A percentile compares a stretch with the other conserved stretches of the same genome.
These are phyloP conservation scores for Poecilobothrus nobilitatus DNA, from an alignment of 2,888 invertebrate species.

Conservation along the genomic window DNA sequence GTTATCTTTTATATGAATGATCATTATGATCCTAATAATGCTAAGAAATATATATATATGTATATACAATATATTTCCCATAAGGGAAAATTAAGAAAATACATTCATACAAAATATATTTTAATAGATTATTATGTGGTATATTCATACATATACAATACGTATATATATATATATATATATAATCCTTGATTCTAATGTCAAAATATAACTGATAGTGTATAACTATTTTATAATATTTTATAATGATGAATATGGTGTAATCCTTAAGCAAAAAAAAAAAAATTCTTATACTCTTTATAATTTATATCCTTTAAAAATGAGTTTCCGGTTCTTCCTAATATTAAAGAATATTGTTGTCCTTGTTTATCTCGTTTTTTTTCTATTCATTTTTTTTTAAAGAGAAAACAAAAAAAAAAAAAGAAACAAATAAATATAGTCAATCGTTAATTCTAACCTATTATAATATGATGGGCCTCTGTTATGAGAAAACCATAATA, in stretches of 20 bases:
- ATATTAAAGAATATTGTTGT: background rate
- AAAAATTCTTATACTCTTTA: background rate
- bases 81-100: background rate
- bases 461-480: too few species aligned
- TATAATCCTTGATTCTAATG: background rate
- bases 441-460: background rate
- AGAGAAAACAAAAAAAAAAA: background rate
- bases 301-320: background rate
- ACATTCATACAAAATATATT: too few species aligned
- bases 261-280: background rate
- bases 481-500: background rate
- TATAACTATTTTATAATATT: background rate
- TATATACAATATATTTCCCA: background rate
- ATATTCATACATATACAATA: too few species aligned
- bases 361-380: background rate
- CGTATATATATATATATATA: too few species aligned
- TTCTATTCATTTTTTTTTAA: background rate
- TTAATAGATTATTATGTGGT: too few species aligned
- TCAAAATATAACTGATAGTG: background rate
- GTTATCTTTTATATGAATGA: too few species aligned
- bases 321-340: background rate
- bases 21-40: too few species aligned
- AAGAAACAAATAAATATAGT: background rate
- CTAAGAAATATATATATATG: too few species aligned
- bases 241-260: background rate